Conservation (phyloP, 2,797 vertebrate genomes). For the Gymnoscopelus braueri region DNA sequence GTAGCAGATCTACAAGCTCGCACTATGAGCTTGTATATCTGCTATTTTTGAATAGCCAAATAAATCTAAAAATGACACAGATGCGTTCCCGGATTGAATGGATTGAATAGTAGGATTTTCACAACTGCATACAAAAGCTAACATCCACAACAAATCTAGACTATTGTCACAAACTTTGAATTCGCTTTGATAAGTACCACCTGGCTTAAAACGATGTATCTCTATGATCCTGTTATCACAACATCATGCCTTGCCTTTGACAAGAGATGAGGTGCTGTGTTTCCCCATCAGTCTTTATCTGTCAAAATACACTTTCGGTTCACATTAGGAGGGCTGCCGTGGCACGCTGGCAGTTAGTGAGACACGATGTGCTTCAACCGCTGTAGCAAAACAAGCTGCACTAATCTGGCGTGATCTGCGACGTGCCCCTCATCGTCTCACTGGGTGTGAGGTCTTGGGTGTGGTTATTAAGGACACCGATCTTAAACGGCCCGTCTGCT, state of each 20-base stretch:
- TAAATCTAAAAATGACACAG: too few species aligned
- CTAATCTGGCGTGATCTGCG: conserved; percentile 74
- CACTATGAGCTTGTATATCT: too few species aligned
- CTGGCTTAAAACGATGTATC: conserved; percentile 32
- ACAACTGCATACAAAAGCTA: neutral
- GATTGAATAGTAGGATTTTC: too few species aligned
- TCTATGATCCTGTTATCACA: conserved; percentile 35
- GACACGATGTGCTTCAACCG: conserved; percentile 45
- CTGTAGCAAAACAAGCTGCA: conserved; percentile 73
- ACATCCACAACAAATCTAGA: conserved; percentile 15
- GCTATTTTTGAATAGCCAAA: too few species aligned
- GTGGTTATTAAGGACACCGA: conserved; percentile 82
- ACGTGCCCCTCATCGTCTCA: conserved; percentile 75
- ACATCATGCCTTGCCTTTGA: conserved; percentile 44
- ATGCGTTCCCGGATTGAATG: too few species aligned
- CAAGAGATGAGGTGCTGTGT: conserved; percentile 25
- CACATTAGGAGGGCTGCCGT: conserved; percentile 61
- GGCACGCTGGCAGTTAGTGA: conserved; percentile 51
- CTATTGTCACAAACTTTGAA: neutral
- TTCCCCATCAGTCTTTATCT: conserved; percentile 61
- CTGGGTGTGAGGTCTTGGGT: conserved; percentile 74
- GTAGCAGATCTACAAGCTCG: too few species aligned
- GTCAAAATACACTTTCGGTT: conserved; percentile 67
- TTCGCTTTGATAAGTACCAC: neutral
- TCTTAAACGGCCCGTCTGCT: conserved; percentile 80